Evolutionary conservation across 1,140 invertebrate species (phyloP).

Genomic region (Nasonia giraulti): DNA sequence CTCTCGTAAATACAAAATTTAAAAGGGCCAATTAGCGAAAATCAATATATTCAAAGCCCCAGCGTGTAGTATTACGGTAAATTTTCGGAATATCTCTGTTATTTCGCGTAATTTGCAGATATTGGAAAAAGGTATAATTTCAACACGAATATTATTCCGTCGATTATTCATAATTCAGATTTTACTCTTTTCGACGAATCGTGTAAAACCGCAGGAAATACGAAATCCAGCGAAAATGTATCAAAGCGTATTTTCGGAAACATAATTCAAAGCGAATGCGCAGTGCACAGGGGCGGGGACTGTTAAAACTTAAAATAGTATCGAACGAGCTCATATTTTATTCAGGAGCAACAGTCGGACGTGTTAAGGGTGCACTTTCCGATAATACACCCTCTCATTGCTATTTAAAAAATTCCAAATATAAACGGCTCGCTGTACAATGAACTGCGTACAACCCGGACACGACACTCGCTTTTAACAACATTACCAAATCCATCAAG

Average conservation of each 20-base stretch:
- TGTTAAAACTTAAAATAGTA: background rate
- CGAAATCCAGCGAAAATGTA: too few species aligned
- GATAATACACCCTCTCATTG: background rate
- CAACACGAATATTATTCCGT: background rate
- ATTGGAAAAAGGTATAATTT: background rate
- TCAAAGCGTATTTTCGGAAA: background rate
- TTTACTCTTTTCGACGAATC: background rate
- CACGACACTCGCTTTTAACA: background rate
- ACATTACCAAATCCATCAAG: constrained; percentile 2
- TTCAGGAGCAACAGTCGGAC: background rate
- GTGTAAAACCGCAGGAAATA: too few species aligned
- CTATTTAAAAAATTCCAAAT: background rate
- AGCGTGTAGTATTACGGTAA: background rate
- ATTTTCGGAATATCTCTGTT: background rate
- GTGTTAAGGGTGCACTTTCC: background rate
- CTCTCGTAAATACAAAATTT: too few species aligned
- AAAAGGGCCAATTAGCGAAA: too few species aligned
- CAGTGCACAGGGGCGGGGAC: background rate
- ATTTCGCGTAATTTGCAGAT: background rate
- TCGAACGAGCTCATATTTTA: constrained; percentile 4
- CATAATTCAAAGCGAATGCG: background rate
- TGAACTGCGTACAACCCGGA: background rate
- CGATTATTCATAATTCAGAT: background rate
- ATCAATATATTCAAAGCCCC: too few species aligned
- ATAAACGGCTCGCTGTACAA: background rate